A percentile compares a stretch with the other conserved stretches of the same genome.
Evolutionary conservation across 2,113 vertebrate genomes (phyloP).

Genomic region (Paedocypris sp.): DNA sequence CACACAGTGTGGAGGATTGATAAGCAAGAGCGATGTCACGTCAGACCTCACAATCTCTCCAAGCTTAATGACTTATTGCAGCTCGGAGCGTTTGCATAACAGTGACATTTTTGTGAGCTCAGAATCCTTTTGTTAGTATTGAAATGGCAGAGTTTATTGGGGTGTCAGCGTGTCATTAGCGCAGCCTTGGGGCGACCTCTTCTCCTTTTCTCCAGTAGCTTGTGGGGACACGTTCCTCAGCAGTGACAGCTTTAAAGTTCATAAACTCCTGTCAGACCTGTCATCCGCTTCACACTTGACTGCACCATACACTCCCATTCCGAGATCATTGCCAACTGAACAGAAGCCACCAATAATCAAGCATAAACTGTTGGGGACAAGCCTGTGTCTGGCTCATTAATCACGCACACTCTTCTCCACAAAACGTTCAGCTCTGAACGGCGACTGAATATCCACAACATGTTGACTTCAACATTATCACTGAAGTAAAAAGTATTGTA

Average conservation of each 20-base stretch:
- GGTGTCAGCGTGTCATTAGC: constrained; percentile 18
- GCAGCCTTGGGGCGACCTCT: constrained; percentile 32
- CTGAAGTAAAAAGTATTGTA: too few relatives aligned
- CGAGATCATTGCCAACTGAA: constrained; percentile 21
- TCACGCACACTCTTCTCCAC: too few relatives aligned
- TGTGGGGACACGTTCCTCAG: constrained; percentile 33
- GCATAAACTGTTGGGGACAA: constrained; percentile 18
- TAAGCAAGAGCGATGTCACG: background rate
- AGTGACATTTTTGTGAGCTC: background rate
- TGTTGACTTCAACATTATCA: too few relatives aligned
- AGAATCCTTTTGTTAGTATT: background rate
- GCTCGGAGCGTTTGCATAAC: constrained; percentile 31
- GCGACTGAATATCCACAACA: too few relatives aligned
- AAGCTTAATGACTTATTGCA: background rate
- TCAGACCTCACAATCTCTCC: background rate
- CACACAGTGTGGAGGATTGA: background rate
- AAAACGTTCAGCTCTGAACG: too few relatives aligned
- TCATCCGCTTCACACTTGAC: constrained; percentile 28
- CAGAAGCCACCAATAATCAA: constrained; percentile 21
- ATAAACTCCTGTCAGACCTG: constrained; percentile 37
- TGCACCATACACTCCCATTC: constrained; percentile 16
- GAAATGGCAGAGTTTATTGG: constrained; percentile 11
- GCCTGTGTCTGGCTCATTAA: background rate
- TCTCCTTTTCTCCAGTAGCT: constrained; percentile 15
- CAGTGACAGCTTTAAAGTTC: constrained; percentile 25